Evolutionary conservation across 2,797 vertebrate species (phyloP), one percentile per base, ranked within the genome.

Genomic region (Chromobotia macracanthus): DNA sequence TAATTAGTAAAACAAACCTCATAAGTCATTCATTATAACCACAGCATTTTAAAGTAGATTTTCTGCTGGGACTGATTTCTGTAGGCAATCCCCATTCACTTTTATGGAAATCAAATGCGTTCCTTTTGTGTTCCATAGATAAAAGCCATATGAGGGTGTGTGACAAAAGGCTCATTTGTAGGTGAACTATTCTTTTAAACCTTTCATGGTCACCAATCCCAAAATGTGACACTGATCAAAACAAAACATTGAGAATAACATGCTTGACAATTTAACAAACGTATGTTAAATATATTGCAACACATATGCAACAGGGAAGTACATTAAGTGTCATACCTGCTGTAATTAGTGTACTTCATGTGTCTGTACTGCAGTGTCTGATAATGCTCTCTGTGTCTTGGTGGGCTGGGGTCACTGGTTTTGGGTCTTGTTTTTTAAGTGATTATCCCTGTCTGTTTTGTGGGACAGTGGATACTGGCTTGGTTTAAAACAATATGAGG

Each of bases 311-410:
- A n/a, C n/a, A n/a, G n/a, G n/a, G 7, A 55, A 56, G 19, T 21
- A n/a, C 7, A 21, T 3, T 21, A 23, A 44, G 5, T 0, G 0
- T 13, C 90, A 81, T 89, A 96, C 96, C 92, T 96, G 19, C 95
- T 94, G 51, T 94, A 92, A 0, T 91, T 91, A 0, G 90, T 80
- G 15, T 64, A 96, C 96, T 92, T 96, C n/a, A 95, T 94, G 51
- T 94, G n/a, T n/a, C n/a, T n/a, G n/a, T n/a, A 65, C 3, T 92
- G 91, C 64, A 90, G 92, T 77, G 91, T 90, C 0, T 92, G 87
- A 76, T 93, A 86, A 11, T 82, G 89, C 23, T 91, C 90, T 88
- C 28, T 80, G 48, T 18, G 63, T 83, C 86, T 80, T 56, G 84
- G 89, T 1, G 90, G 92, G 68, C 88, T 95, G 83, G 71, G 84